Base-by-base conservation (phyloP, 2,797 vertebrate species). In the Streptopelia turtur region DNA sequence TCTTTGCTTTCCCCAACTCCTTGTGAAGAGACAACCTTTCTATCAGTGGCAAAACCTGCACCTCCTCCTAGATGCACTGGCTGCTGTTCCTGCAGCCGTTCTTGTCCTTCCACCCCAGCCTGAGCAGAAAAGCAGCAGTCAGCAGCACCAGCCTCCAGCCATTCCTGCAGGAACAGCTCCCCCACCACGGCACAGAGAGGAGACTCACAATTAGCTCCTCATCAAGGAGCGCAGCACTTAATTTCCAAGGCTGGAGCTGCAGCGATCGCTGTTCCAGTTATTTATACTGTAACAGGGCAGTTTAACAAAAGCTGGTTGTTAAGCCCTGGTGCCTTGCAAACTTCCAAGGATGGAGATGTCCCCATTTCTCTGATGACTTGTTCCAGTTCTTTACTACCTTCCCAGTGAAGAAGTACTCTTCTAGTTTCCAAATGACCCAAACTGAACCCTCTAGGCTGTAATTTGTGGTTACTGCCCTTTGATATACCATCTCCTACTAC, bases 391-490 rank as follows among this genome's bases (percentile, higher is more conserved):
- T 16, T 55, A 57, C 69, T 45, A 69, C 33, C 45, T 59, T 87
- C 49, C 47, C 49, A 49, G 70, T 14, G 30, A 81, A 87, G 13
- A 88, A 89, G 50, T 57, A 61, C 4, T 47, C 27, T 84, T 70
- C 82, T 25, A 22, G 24, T 59, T 78, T 81, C 57, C 5, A 3
- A 10, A 17, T 53, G 70, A 79, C 83, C 80, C 5, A 4, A 61
- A 79, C 1, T 65, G 83, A 95, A 82, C 52, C 16, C 68, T 88
- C 37, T 18, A 76, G 89, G 27, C 27, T 69, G 63, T 16, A 90
- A 35, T 93, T 69, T 72, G 53, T 50, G 16, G 53, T 93, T 90
- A 45, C n/a, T 66, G 45, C 8, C 31, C 30, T 94, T 92, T 83
- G 59, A 81, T 57, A 88, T 16, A 71, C 11, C 21, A 75, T 74